These are phyloP conservation scores for Pogonocichla stellata DNA, from an alignment of 2,113 vertebrate species.

Conservation along the genomic window DNA sequence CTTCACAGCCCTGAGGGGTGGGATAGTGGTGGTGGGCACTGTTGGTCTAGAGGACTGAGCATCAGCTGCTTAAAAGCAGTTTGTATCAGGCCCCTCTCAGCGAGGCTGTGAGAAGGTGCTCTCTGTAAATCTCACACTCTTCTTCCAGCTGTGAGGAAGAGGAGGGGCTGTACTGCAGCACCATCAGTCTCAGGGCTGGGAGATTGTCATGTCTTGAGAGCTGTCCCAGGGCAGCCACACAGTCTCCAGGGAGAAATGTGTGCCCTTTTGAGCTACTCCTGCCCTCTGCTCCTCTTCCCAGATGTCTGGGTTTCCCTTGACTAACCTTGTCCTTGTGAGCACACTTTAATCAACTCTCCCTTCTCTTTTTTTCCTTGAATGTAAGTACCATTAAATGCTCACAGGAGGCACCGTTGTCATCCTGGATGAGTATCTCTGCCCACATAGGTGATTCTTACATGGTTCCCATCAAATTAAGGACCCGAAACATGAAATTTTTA, in stretches of 20 bases:
- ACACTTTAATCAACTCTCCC: not conserved
- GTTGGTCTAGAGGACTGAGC: not conserved
- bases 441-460: not conserved
- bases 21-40: not conserved
- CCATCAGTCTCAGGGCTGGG: fast-evolving
- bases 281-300: not conserved
- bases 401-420: not conserved
- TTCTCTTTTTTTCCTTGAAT: not conserved
- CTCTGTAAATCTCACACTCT: not conserved
- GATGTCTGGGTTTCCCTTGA: not conserved
- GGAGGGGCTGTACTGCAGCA: not conserved
- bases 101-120: not conserved
- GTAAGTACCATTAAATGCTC: not conserved
- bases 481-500: not conserved
- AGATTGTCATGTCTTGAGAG: not conserved
- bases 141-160: not conserved
- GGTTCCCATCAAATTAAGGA: not conserved
- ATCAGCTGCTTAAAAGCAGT: not conserved
- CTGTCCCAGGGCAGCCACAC: not conserved
- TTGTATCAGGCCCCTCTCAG: not conserved
- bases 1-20: not conserved
- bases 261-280: fast-evolving
- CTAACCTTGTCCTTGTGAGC: not conserved
- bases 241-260: not conserved
- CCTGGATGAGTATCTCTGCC: not conserved